These are phyloP conservation scores for Xestia ashworthii DNA, from an alignment of 2,888 invertebrate genomes.

Conservation along the genomic window DNA sequence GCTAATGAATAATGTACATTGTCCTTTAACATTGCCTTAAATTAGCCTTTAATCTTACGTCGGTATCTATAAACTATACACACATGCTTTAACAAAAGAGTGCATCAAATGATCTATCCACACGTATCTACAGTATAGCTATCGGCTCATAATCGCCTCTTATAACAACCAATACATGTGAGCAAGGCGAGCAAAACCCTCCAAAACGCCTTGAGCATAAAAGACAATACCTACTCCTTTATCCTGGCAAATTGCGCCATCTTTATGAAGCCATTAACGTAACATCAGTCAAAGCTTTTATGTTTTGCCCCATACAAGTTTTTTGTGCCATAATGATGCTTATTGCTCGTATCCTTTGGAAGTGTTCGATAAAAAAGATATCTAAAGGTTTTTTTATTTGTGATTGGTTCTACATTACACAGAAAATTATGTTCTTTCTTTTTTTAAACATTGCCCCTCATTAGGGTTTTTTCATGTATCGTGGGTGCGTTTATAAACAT, in stretches of 20 bases:
- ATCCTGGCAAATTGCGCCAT: slow-evolving; percentile 74
- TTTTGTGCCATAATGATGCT: slow-evolving; percentile 57
- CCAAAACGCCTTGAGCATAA: slow-evolving; percentile 51
- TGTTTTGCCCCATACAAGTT: slow-evolving; percentile 62
- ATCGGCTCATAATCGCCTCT: slow-evolving; percentile 22
- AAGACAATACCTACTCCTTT: slow-evolving; percentile 73
- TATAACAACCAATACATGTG: slow-evolving; percentile 36
- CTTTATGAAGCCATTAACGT: slow-evolving; percentile 75
- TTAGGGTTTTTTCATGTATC: too few relatives aligned
- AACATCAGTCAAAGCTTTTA: slow-evolving; percentile 76
- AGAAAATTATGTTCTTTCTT: not conserved
- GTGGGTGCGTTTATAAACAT: too few relatives aligned
- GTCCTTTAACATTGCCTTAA: not conserved
- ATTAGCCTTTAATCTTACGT: not conserved
- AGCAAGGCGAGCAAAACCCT: slow-evolving; percentile 34
- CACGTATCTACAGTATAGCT: slow-evolving; percentile 14
- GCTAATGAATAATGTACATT: not conserved
- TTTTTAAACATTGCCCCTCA: not conserved
- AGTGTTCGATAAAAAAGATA: slow-evolving; percentile 55
- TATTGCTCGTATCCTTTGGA: slow-evolving; percentile 46
- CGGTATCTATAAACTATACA: not conserved
- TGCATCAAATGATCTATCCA: slow-evolving; percentile 3
- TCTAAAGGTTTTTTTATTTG: slow-evolving; percentile 32
- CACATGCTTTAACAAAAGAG: not conserved
- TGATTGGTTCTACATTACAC: slow-evolving; percentile 32